Conservation (phyloP, 2,888 invertebrate species). For the Itoplectis maculator region DNA sequence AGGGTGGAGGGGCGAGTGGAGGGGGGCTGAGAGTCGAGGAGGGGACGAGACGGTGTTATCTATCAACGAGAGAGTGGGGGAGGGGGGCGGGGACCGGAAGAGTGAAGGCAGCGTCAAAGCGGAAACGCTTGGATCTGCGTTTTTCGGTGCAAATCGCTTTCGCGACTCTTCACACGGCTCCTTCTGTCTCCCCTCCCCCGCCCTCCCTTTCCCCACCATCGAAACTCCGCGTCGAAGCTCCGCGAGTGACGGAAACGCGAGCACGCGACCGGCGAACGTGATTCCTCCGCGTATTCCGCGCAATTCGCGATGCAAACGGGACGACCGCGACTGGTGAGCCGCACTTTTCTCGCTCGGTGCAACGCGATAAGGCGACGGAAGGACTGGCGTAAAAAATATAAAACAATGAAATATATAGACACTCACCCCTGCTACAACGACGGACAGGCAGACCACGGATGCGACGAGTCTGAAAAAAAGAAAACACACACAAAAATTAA, state of each 20-base stretch:
- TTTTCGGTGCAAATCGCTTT: conserved; percentile 4
- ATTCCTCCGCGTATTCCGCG: conserved; percentile 65
- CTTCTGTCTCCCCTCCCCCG: conserved; percentile 3
- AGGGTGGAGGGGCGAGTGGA: background rate
- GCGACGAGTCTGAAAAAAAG: conserved; percentile 85
- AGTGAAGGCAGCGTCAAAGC: conserved; percentile 10
- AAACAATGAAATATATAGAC: background rate
- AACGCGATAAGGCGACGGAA: too few relatives aligned
- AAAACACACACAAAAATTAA: conserved; percentile 70
- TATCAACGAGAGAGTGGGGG: background rate
- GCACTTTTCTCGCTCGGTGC: background rate
- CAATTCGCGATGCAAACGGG: conserved; percentile 60
- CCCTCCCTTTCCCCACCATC: background rate
- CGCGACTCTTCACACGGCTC: conserved; percentile 5
- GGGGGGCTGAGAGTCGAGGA: background rate
- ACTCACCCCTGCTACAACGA: conserved; percentile 86
- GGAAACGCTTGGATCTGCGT: conserved; percentile 26
- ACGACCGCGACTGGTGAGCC: conserved; percentile 47
- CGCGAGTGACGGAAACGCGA: conserved; percentile 61
- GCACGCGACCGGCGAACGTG: conserved; percentile 59
- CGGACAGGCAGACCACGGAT: conserved; percentile 85
- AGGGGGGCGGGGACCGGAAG: too few relatives aligned
- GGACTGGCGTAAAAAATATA: conserved; percentile 5
- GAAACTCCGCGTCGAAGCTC: conserved; percentile 28
- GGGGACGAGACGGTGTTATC: conserved; percentile 16